phyloP scores from a whole-genome alignment of 2,113 vertebrate species.

The Datnioides undecimradiatus region DNA sequence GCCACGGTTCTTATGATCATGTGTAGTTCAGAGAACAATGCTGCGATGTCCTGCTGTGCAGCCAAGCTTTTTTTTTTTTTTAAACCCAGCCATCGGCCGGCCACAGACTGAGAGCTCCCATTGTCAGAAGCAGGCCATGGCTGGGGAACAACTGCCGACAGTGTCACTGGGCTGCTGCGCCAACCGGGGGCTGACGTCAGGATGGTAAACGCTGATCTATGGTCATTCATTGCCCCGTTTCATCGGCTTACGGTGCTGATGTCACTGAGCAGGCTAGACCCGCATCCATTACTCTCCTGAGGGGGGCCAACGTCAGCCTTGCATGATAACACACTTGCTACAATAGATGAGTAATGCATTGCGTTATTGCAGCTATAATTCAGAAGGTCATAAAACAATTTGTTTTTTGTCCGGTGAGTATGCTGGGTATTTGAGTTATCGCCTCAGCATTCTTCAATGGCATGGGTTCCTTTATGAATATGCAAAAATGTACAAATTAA shows the following conservation, averaged over 20 bases:
- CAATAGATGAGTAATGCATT: conserved; percentile 64
- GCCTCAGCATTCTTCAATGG: conserved; percentile 19
- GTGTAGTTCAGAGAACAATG: conserved; percentile 64
- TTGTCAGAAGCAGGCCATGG: conserved; percentile 65
- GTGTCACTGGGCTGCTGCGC: conserved; percentile 53
- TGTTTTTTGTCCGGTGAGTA: conserved; percentile 53
- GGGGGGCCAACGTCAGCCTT: conserved; percentile 60
- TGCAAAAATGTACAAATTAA: conserved; percentile 28
- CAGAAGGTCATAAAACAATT: conserved; percentile 70
- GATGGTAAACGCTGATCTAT: conserved; percentile 69
- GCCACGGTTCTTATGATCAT: conserved; percentile 40
- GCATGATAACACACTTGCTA: conserved; percentile 57
- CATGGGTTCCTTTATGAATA: conserved; percentile 18
- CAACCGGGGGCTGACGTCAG: conserved; percentile 70
- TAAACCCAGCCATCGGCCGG: conserved; percentile 23
- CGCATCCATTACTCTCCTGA: conserved; percentile 67
- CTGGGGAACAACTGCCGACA: conserved; percentile 65
- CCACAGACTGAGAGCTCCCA: conserved; percentile 70
- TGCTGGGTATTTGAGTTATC: conserved; percentile 43
- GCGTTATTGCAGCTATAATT: conserved; percentile 64
- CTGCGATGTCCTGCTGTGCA: conserved; percentile 60
- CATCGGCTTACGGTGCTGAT: conserved; percentile 69
- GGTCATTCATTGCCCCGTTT: conserved; percentile 59
- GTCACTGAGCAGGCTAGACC: conserved; percentile 66
- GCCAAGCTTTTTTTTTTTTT: conserved; percentile 51